Evolutionary conservation across 2,888 invertebrate genomes (phyloP).

Genomic region (Parnassius mnemosyne): DNA sequence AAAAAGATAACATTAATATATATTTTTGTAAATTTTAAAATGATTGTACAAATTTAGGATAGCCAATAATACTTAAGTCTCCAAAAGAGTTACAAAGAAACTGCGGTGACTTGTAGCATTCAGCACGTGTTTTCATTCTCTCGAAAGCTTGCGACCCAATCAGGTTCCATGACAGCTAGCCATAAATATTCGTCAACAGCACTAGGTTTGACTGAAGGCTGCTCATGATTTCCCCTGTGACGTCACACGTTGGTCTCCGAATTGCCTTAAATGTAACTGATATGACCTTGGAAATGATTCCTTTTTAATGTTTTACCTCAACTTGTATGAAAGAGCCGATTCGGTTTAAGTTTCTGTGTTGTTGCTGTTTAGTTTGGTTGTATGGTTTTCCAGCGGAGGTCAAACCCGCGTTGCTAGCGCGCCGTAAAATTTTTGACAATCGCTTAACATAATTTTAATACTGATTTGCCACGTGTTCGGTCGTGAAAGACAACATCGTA

Average conservation of each 20-base stretch:
- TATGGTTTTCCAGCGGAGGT: no score
- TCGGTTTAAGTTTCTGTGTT: neutral
- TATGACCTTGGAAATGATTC: conserved; percentile 29
- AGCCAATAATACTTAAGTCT: no score
- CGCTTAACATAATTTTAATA: no score
- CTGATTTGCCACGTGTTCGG: no score
- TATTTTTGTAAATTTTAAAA: no score
- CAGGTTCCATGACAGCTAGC: conserved; percentile 38
- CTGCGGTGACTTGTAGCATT: neutral
- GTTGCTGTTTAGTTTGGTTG: no score
- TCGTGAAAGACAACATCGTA: no score
- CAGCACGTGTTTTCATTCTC: conserved; percentile 14
- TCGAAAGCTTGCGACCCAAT: conserved; percentile 27
- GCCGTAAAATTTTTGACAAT: no score
- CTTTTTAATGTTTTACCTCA: neutral
- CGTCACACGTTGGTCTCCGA: conserved; percentile 49
- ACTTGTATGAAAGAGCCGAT: neutral
- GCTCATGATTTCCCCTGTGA: conserved; percentile 60
- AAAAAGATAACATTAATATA: no score
- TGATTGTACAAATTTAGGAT: no score
- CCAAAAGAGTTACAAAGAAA: neutral
- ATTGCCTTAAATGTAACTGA: conserved; percentile 39
- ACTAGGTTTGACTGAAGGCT: conserved; percentile 42
- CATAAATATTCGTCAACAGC: conserved; percentile 63
- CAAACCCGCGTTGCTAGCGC: no score